Evolutionary conservation across 2,888 invertebrate species (phyloP).

Genomic region (Aleiodes leptofemur): DNA sequence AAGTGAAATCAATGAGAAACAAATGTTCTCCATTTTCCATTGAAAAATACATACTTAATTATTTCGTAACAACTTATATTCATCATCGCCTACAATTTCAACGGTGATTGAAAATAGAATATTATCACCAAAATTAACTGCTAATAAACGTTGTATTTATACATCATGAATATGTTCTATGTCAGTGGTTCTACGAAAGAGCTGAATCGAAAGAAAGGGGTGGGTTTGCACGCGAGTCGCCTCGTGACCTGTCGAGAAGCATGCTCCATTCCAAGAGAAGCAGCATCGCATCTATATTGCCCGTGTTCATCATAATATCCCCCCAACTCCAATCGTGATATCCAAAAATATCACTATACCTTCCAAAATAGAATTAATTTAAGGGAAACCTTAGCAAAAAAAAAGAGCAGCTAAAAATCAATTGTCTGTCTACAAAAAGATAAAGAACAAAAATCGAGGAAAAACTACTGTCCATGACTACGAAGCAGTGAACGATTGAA

Average conservation of each 20-base stretch:
- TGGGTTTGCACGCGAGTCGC: conserved; percentile 53
- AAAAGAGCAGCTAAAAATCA: not conserved
- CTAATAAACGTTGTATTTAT: too few relatives aligned
- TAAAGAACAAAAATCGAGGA: not conserved
- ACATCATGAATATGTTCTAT: too few relatives aligned
- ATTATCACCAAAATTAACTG: too few relatives aligned
- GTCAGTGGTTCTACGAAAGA: not conserved
- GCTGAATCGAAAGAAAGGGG: conserved; percentile 31
- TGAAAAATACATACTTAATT: too few relatives aligned
- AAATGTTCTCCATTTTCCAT: too few relatives aligned
- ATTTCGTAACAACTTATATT: too few relatives aligned
- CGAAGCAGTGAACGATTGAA: conserved; percentile 11
- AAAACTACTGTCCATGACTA: conserved; percentile 8
- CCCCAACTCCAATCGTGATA: not conserved
- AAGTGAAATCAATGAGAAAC: too few relatives aligned
- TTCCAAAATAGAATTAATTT: not conserved
- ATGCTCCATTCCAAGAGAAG: not conserved
- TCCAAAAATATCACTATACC: not conserved
- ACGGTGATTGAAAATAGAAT: too few relatives aligned
- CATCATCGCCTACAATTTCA: too few relatives aligned
- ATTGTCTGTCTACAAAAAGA: not conserved
- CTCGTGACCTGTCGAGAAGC: conserved; percentile 50
- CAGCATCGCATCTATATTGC: too few relatives aligned
- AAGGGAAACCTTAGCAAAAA: not conserved
- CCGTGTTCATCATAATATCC: conserved; percentile 2